A percentile compares a stretch with the other conserved stretches of the same genome.
Evolutionary conservation across 2,113 vertebrate genomes (phyloP).

Genomic region (Catharus fuscescens): DNA sequence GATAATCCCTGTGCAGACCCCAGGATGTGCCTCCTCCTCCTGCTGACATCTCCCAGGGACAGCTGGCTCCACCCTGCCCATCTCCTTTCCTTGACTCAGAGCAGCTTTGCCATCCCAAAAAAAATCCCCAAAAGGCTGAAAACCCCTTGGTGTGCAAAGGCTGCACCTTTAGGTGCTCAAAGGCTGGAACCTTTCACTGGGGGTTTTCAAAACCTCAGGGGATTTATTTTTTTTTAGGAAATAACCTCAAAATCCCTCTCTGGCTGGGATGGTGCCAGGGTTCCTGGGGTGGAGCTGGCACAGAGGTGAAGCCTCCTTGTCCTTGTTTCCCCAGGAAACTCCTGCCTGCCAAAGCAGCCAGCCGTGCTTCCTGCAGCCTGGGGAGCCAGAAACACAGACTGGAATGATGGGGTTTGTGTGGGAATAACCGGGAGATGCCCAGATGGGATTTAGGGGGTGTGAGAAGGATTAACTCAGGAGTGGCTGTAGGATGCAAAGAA

Average conservation of each 20-base stretch:
- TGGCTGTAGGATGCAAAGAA: not conserved
- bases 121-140: accelerated
- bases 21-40: not conserved
- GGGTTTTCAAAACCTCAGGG: not conserved
- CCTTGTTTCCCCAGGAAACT: not conserved
- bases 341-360: constrained; percentile 2
- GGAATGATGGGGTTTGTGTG: not conserved
- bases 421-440: not conserved
- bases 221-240: not conserved
- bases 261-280: not conserved
- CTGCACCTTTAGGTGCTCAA: not conserved
- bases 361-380: not conserved
- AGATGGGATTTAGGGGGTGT: not conserved
- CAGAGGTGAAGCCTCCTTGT: not conserved
- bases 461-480: not conserved
- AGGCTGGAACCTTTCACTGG: not conserved
- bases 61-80: not conserved
- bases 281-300: constrained; percentile 27
- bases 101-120: not conserved
- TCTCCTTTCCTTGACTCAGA: not conserved
- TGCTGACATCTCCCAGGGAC: not conserved
- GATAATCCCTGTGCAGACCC: not conserved
- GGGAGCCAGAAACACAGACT: not conserved
- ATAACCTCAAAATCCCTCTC: constrained; percentile 9
- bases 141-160: not conserved